A percentile compares a stretch with the other conserved stretches of the same genome.
phyloP scores from a whole-genome alignment of 2,113 vertebrate genomes.

The Bambusicola thoracicus region DNA sequence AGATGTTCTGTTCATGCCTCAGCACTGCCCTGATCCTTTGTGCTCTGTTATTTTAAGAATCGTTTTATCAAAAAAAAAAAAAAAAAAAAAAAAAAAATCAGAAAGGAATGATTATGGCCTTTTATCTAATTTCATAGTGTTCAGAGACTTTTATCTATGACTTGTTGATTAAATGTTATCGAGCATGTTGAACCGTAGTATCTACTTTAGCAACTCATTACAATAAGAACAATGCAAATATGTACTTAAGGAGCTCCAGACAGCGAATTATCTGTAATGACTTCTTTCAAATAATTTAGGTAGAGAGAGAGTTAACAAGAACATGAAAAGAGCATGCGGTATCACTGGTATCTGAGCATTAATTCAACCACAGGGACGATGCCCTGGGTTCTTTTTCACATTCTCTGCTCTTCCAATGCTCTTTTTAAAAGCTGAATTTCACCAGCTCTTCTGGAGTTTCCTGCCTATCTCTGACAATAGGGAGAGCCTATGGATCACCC shows the following conservation, averaged over 20 bases:
- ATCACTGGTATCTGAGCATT: background rate
- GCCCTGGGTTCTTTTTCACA: background rate
- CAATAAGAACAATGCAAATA: conserved; percentile 47
- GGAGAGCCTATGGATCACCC: background rate
- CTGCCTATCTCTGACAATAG: background rate
- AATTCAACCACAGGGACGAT: background rate
- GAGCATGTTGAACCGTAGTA: background rate
- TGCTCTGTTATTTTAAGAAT: conserved; percentile 15
- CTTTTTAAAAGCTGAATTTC: background rate
- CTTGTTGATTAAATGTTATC: conserved; percentile 50
- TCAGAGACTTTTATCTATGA: background rate
- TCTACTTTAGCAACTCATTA: conserved; percentile 24
- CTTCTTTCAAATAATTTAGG: background rate
- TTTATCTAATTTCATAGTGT: background rate
- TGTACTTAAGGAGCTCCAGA: background rate
- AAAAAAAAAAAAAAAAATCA: background rate
- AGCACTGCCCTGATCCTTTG: background rate
- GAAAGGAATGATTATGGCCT: background rate
- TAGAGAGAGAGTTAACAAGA: background rate
- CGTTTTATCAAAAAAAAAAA: background rate
- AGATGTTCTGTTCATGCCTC: background rate
- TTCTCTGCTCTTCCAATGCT: conserved; percentile 14
- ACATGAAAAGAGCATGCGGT: background rate
- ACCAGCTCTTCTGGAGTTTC: background rate
- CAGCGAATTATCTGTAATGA: background rate